A percentile compares a stretch with the other conserved stretches of the same genome.
These are phyloP conservation scores for Arctopsyche grandis DNA, from an alignment of 1,140 invertebrate genomes.

Conservation along the genomic window DNA sequence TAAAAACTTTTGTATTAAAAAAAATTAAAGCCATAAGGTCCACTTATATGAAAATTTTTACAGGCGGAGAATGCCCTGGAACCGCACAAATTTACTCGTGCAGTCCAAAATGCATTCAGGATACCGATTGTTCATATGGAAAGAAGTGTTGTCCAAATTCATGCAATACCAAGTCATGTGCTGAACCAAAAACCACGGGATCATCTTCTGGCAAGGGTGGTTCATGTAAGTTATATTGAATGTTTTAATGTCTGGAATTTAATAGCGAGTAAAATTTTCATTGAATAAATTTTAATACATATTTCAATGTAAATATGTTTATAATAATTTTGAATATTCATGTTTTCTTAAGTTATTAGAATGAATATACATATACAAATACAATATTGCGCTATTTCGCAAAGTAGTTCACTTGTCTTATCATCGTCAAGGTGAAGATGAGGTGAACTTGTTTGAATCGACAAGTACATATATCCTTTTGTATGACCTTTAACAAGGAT, in stretches of 20 bases:
- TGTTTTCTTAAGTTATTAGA: too few species aligned
- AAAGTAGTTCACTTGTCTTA: not conserved
- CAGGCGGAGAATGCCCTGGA: slow-evolving; percentile 68
- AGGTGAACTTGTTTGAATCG: not conserved
- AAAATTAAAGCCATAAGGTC: too few species aligned
- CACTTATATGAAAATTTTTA: not conserved
- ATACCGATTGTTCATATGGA: slow-evolving; percentile 72
- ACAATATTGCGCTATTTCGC: not conserved
- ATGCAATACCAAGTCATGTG: slow-evolving; percentile 75
- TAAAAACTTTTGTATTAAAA: not conserved
- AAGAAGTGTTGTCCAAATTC: slow-evolving; percentile 76
- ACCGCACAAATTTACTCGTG: slow-evolving; percentile 72
- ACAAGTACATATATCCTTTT: not conserved
- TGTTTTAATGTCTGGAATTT: too few species aligned
- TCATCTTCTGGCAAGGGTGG: slow-evolving; percentile 57
- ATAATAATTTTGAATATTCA: too few species aligned
- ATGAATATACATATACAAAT: too few species aligned
- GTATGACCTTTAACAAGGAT: not conserved
- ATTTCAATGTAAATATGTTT: too few species aligned
- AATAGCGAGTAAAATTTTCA: too few species aligned
- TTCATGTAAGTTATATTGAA: slow-evolving; percentile 15
- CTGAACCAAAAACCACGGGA: slow-evolving; percentile 62
- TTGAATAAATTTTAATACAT: too few species aligned
- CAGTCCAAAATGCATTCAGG: slow-evolving; percentile 72
- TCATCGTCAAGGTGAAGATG: not conserved